Evolutionary conservation across 2,797 vertebrate species (phyloP).

Genomic region (Diglossa cyanea): DNA sequence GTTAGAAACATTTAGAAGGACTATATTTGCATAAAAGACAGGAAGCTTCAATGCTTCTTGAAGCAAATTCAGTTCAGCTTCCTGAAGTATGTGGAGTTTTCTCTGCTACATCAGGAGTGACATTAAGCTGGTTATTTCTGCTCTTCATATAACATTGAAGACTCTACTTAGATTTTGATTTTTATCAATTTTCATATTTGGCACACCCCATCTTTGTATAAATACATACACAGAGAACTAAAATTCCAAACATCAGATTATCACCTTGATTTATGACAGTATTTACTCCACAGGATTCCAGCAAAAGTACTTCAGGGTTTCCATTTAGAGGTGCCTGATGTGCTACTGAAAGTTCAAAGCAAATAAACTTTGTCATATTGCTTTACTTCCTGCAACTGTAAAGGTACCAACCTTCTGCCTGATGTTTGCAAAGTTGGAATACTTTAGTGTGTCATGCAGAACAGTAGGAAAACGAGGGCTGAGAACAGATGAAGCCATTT

Average conservation of each 20-base stretch:
- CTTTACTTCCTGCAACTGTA: background rate
- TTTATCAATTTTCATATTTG: background rate
- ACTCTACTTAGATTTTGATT: background rate
- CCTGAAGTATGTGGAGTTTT: background rate
- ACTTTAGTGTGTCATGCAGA: background rate
- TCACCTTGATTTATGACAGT: background rate
- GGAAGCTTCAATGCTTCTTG: background rate
- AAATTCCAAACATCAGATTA: background rate
- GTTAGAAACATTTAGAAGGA: conserved; percentile 11
- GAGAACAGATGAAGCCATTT: background rate
- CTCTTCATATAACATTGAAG: background rate
- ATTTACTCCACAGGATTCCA: background rate
- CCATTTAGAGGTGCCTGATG: background rate
- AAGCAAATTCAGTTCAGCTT: background rate
- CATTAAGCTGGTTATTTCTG: background rate
- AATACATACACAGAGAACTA: background rate
- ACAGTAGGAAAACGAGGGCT: background rate
- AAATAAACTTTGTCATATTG: background rate
- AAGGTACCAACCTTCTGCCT: background rate
- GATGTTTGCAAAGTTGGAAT: background rate
- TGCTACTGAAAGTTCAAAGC: background rate
- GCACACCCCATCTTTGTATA: background rate
- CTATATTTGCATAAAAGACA: background rate
- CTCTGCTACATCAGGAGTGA: background rate
- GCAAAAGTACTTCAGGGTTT: background rate